A percentile compares a stretch with the other conserved stretches of the same genome.
These are phyloP conservation scores for Sminthurides aquaticus DNA, from an alignment of 2,888 invertebrate species.

Conservation along the genomic window DNA sequence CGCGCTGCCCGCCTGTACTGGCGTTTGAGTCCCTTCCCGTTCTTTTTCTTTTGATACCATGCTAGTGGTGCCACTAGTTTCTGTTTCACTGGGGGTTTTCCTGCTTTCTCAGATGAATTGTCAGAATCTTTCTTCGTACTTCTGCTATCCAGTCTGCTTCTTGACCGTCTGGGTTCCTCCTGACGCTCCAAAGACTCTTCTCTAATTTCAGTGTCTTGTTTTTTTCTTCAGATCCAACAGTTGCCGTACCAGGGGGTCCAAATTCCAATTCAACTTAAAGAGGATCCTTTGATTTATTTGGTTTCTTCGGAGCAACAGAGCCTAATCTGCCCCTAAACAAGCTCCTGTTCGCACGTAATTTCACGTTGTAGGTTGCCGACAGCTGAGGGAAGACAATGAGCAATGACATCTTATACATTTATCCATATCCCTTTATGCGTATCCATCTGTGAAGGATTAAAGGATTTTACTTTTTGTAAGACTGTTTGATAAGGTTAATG, in stretches of 20 bases:
- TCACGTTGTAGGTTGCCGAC: conserved; percentile 18
- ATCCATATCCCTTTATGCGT: no score
- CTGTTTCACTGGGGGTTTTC: conserved; percentile 20
- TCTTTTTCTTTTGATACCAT: no score
- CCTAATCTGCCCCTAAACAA: conserved; percentile 71
- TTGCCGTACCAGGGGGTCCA: conserved; percentile 31
- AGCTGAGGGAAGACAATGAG: conserved; percentile 57
- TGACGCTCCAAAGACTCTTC: conserved; percentile 17
- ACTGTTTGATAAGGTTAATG: conserved; percentile 63
- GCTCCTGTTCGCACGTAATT: conserved; percentile 62
- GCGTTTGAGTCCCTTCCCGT: no score
- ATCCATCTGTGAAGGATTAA: no score
- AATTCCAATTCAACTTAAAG: conserved; percentile 20
- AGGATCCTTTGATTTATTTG: conserved; percentile 16
- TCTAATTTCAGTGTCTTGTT: conserved; percentile 27
- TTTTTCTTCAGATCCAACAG: conserved; percentile 3
- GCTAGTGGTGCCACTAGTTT: no score
- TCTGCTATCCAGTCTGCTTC: conserved; percentile 36
- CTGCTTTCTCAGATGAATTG: conserved; percentile 31
- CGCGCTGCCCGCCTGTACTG: conserved; percentile 23
- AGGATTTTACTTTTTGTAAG: conserved; percentile 55
- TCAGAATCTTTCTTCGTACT: conserved; percentile 42
- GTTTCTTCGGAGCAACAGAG: conserved; percentile 18
- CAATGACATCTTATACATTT: no score
- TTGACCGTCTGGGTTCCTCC: conserved; percentile 31